Evolutionary conservation across 2,113 vertebrate genomes (phyloP).

Genomic region (Ivindomyrus marchei): DNA sequence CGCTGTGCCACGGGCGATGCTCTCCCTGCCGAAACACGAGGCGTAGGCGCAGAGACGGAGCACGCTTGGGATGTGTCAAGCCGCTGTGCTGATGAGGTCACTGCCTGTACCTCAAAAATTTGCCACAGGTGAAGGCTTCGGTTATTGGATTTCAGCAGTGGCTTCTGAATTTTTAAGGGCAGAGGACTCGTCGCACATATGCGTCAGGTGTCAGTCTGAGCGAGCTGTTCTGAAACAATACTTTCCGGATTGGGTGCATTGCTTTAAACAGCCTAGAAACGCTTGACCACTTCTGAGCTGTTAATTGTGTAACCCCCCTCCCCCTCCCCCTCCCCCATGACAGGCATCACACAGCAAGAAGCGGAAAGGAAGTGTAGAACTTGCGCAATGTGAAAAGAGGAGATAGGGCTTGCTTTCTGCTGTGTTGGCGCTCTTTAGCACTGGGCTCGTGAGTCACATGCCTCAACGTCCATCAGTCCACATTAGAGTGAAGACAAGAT

Average conservation of each 20-base stretch:
- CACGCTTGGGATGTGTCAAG: neutral
- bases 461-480: neutral
- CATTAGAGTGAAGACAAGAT: neutral
- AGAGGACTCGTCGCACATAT: neutral
- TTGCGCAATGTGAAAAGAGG: neutral
- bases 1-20: neutral
- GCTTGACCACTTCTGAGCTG: constrained; percentile 4
- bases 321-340: neutral
- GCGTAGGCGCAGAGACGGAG: neutral
- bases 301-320: neutral
- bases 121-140: neutral
- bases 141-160: neutral
- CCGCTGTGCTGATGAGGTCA: neutral
- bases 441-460: neutral
- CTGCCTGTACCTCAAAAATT: neutral
- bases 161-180: neutral
- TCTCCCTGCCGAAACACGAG: neutral
- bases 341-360: neutral
- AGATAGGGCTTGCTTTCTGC: neutral
- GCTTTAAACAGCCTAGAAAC: neutral
- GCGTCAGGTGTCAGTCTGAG: neutral
- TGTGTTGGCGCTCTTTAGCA: neutral
- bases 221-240: neutral
- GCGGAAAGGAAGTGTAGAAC: neutral
- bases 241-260: neutral